Conservation (phyloP, 2,113 vertebrate species). For the Austrofundulus limnaeus region DNA sequence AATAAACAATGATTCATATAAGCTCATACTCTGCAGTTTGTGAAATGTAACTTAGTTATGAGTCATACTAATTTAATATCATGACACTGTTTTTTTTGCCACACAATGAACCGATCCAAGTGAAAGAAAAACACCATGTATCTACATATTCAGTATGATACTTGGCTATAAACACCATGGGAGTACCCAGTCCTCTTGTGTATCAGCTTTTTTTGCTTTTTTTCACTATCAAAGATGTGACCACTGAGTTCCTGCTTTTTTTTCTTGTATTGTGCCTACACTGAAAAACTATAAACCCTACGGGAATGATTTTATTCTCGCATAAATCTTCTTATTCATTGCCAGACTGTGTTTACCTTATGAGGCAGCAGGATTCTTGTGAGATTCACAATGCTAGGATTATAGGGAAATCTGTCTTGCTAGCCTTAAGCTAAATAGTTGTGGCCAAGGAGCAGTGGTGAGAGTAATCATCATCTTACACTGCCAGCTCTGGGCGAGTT, state of each 20-base stretch:
- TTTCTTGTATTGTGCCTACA: background rate
- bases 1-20: too few relatives aligned
- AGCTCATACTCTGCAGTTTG: too few relatives aligned
- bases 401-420: background rate
- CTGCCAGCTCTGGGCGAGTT: background rate
- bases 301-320: background rate
- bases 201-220: background rate
- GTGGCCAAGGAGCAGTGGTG: conserved; percentile 1
- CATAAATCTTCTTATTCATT: background rate
- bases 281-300: background rate
- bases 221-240: background rate
- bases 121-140: background rate
- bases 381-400: background rate
- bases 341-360: background rate
- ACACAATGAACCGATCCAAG: background rate
- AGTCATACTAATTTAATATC: background rate
- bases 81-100: background rate
- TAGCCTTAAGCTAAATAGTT: background rate
- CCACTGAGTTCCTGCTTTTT: conserved; percentile 8
- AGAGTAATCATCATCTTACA: background rate
- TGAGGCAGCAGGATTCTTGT: background rate
- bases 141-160: background rate
- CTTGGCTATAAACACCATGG: background rate
- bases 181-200: background rate
- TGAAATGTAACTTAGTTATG: background rate